These are phyloP conservation scores for Tachypleus tridentatus DNA, from an alignment of 1,140 invertebrate species.

Conservation along the genomic window DNA sequence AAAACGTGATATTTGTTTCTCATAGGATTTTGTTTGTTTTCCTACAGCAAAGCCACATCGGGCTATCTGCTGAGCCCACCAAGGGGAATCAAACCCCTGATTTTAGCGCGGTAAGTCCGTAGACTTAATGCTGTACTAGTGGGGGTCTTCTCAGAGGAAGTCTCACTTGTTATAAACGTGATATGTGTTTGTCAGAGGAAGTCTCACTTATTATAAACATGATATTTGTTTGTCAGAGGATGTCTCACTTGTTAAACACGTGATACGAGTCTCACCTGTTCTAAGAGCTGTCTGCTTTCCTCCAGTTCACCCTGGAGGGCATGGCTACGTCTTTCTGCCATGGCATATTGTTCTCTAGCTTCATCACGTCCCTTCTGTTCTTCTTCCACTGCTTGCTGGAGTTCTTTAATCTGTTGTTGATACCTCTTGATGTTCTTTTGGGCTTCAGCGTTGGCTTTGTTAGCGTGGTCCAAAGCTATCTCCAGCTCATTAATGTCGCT, in stretches of 20 bases:
- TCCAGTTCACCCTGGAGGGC: constrained; percentile 91
- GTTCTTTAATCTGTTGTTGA: constrained; percentile 91
- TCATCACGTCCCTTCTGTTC: constrained; percentile 95
- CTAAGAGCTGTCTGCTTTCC: constrained; percentile 85
- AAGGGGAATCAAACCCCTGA: too few species aligned
- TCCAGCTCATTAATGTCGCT: constrained; percentile 48
- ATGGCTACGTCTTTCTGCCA: constrained; percentile 90
- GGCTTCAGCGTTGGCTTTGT: constrained; percentile 80
- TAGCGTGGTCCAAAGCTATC: constrained; percentile 41
- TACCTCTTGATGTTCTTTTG: constrained; percentile 98
- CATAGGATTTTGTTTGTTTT: too few species aligned
- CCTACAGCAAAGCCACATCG: too few species aligned
- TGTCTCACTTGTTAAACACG: constrained; percentile 60
- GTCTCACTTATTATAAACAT: too few species aligned
- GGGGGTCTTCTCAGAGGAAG: too few species aligned
- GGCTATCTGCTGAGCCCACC: too few species aligned
- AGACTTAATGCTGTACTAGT: too few species aligned
- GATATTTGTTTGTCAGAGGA: too few species aligned
- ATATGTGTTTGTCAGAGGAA: too few species aligned
- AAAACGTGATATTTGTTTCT: too few species aligned
- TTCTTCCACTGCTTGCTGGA: constrained; percentile 89
- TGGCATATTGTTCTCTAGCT: constrained; percentile 87
- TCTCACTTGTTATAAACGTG: too few species aligned
- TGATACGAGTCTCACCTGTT: constrained; percentile 60
- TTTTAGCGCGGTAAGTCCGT: too few species aligned